These are phyloP conservation scores for Drosophila kuntzei DNA, from an alignment of 2,888 invertebrate genomes.

Conservation along the genomic window DNA sequence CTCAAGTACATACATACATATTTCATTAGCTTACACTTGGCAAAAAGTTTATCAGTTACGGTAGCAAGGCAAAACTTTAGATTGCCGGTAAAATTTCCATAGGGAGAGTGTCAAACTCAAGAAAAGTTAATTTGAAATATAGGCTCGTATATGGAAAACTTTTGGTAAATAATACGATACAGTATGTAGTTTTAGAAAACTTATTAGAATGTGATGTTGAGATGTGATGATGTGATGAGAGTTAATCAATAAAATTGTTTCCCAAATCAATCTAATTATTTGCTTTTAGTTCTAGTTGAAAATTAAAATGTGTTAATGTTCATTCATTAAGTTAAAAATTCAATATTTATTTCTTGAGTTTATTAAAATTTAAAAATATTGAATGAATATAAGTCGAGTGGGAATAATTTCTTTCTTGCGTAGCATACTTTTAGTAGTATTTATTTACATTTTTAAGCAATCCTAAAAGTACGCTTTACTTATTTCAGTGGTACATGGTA, in stretches of 20 bases:
- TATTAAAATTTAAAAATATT: background rate
- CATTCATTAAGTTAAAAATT: background rate
- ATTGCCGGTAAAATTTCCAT: constrained; percentile 1
- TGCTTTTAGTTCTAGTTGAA: background rate
- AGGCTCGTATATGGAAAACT: background rate
- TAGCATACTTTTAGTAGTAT: background rate
- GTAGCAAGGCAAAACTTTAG: constrained; percentile 5
- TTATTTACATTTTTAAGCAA: background rate
- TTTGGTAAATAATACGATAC: background rate
- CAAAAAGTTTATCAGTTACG: constrained; percentile 19
- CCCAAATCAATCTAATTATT: background rate
- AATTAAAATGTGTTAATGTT: background rate
- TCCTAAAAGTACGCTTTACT: background rate
- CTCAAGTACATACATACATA: constrained; percentile 24
- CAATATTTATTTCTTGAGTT: background rate
- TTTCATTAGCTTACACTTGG: constrained; percentile 40
- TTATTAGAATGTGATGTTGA: background rate
- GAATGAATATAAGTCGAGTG: background rate
- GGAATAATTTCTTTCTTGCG: background rate
- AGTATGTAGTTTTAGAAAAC: background rate
- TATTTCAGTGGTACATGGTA: background rate
- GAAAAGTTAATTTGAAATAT: background rate
- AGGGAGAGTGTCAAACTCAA: background rate
- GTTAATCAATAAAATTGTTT: background rate
- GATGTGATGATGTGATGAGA: too few relatives aligned